Percentiles rank a stretch among this genome's conserved stretches.
These are phyloP conservation scores for Lycorma delicatula DNA, from an alignment of 1,140 invertebrate species.

Conservation along the genomic window DNA sequence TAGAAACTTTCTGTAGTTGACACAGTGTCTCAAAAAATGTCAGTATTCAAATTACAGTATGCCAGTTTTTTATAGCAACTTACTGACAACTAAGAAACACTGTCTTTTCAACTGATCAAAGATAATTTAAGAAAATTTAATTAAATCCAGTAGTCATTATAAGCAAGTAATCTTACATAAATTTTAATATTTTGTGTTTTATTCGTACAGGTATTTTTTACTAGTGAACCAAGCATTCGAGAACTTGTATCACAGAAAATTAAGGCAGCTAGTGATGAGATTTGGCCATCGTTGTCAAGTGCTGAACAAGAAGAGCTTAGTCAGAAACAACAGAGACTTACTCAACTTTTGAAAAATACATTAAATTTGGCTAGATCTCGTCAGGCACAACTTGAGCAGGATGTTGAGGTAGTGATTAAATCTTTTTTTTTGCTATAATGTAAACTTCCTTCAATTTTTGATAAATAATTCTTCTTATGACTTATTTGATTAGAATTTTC, in stretches of 20 bases:
- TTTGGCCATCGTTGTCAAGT: conserved; percentile 70
- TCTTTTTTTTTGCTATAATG: no score
- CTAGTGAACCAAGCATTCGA: conserved; percentile 62
- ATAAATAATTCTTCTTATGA: no score
- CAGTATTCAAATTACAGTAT: no score
- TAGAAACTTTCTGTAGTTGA: no score
- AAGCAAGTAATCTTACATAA: neutral
- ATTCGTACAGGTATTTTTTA: conserved; percentile 56
- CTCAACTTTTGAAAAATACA: conserved; percentile 68
- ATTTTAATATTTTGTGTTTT: neutral
- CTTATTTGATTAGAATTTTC: no score
- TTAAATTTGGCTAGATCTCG: conserved; percentile 65
- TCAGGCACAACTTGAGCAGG: conserved; percentile 21
- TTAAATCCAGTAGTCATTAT: neutral
- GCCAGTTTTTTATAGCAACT: no score
- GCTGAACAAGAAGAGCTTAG: conserved; percentile 73
- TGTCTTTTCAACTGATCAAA: no score
- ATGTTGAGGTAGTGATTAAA: conserved; percentile 11
- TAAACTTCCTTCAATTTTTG: no score
- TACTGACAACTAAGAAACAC: no score
- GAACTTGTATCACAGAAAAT: conserved; percentile 72
- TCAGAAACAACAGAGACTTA: conserved; percentile 66
- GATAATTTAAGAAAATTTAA: no score
- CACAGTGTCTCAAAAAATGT: no score
- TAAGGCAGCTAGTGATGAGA: conserved; percentile 73